A percentile compares a stretch with the other conserved stretches of the same genome.
phyloP scores from a whole-genome alignment of 2,888 invertebrate genomes.

The Heliconius cydno region DNA sequence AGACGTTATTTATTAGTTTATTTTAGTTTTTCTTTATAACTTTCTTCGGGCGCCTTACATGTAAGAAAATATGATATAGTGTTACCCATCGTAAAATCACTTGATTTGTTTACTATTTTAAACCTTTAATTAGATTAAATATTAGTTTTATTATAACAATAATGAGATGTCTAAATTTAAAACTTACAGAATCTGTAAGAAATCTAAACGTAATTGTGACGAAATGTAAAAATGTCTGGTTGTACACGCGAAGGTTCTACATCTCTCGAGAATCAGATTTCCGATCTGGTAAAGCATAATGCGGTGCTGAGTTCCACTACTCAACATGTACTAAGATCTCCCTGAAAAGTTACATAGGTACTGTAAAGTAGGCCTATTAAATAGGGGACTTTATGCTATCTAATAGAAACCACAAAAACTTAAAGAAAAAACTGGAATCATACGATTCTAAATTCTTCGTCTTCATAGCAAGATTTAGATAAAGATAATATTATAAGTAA shows the following conservation, averaged over 20 bases:
- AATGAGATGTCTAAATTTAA: too few relatives aligned
- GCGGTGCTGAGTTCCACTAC: too few relatives aligned
- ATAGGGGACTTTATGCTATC: too few relatives aligned
- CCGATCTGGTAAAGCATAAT: too few relatives aligned
- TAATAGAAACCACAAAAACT: not conserved
- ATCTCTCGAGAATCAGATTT: too few relatives aligned
- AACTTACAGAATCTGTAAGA: too few relatives aligned
- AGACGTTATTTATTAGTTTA: constrained; percentile 23
- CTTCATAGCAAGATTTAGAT: not conserved
- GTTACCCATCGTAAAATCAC: not conserved
- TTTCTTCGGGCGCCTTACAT: not conserved
- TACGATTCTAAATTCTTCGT: not conserved
- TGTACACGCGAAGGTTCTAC: too few relatives aligned
- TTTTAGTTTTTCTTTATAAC: constrained; percentile 6
- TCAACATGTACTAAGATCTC: too few relatives aligned
- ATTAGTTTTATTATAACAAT: not conserved
- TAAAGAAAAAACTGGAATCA: not conserved
- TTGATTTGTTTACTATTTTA: not conserved
- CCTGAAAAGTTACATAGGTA: too few relatives aligned
- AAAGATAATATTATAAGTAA: constrained; percentile 9
- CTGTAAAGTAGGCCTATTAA: too few relatives aligned
- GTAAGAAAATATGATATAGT: not conserved
- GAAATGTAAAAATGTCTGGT: too few relatives aligned
- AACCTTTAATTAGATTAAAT: not conserved
- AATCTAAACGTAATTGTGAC: too few relatives aligned